A percentile compares a stretch with the other conserved stretches of the same genome.
Conservation (phyloP, 1,140 invertebrate species). For the Acromyrmex echinatior region DNA sequence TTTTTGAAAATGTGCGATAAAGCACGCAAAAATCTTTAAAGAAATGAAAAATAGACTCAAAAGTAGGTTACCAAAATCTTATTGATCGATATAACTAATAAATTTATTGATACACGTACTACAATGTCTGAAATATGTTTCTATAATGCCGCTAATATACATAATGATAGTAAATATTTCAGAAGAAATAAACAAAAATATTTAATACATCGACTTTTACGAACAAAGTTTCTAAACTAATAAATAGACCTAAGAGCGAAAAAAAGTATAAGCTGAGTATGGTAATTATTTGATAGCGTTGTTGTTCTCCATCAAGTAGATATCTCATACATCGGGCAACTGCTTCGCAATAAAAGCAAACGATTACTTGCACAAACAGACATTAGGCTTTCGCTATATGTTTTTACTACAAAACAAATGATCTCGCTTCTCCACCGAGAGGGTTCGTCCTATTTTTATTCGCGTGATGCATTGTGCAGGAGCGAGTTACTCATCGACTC, state of each 20-base stretch:
- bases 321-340: neutral
- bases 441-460: neutral
- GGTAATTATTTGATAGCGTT: neutral
- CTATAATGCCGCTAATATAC: neutral
- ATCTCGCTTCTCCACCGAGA: neutral
- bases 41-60: too few relatives aligned
- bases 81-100: too few relatives aligned
- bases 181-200: neutral
- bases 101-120: too few relatives aligned
- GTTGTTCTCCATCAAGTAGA: neutral
- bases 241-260: neutral
- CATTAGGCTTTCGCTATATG: neutral
- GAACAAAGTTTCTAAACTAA: neutral
- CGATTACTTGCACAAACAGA: conserved; percentile 7
- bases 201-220: neutral
- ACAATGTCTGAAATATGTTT: too few relatives aligned
- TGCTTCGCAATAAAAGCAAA: conserved; percentile 8
- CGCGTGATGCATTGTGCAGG: neutral
- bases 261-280: too few relatives aligned
- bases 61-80: too few relatives aligned
- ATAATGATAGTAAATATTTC: neutral
- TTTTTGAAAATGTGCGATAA: too few relatives aligned
- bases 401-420: conserved; percentile 12
- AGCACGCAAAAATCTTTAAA: too few relatives aligned
- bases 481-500: conserved; percentile 27